Evolutionary conservation across 2,113 vertebrate species (phyloP).

Genomic region (Oncorhynchus tshawytscha): DNA sequence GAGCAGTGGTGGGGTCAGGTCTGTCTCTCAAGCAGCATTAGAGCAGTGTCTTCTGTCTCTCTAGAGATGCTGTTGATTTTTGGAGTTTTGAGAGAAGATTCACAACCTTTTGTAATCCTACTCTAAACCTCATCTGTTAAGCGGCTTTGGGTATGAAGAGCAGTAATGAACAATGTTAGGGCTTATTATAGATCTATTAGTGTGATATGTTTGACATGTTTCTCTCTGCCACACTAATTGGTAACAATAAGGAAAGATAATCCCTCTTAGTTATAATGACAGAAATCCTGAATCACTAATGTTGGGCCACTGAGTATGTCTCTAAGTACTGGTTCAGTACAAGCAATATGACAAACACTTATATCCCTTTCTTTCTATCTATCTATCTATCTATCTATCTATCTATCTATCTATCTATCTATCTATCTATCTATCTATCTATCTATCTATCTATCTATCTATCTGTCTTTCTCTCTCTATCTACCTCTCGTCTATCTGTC

Average conservation of each 20-base stretch:
- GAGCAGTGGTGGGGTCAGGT: no score
- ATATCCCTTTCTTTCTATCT: neutral
- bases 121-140: neutral
- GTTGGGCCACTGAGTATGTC: neutral
- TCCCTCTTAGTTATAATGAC: neutral
- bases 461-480: no score
- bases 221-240: neutral
- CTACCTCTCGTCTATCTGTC: no score
- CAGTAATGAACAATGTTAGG: neutral
- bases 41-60: no score
- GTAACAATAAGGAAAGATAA: neutral
- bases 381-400: neutral
- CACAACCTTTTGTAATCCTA: no score
- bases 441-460: neutral
- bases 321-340: no score
- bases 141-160: neutral
- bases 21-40: no score
- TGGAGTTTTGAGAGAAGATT: no score
- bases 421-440: neutral
- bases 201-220: no score
- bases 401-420: slow-evolving; percentile 11
- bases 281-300: neutral
- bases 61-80: no score
- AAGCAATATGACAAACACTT: neutral
- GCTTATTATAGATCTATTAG: neutral